phyloP scores from a whole-genome alignment of 2,888 invertebrate species.

The Bugula neritina region DNA sequence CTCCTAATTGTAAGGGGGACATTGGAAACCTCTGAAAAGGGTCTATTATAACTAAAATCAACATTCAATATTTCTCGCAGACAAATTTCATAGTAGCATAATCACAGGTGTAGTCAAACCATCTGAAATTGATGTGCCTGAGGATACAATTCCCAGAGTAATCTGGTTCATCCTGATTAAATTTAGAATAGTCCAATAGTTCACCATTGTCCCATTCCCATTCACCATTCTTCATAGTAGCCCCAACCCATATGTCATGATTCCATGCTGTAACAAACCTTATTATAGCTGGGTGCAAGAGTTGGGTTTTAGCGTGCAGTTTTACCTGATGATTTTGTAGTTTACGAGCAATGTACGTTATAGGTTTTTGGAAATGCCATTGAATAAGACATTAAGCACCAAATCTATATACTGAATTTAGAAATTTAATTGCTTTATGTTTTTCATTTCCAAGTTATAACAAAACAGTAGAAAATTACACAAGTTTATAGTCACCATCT shows the following conservation, averaged over 20 bases:
- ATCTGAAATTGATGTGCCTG: neutral
- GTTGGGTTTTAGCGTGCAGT: neutral
- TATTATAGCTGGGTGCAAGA: neutral
- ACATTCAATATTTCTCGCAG: too few species aligned
- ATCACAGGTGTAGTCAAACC: neutral
- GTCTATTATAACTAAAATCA: neutral
- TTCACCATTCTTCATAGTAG: neutral
- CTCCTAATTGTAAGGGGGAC: too few species aligned
- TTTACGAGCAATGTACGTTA: too few species aligned
- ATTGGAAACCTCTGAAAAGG: too few species aligned
- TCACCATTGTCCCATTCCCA: neutral
- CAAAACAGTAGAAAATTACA: too few species aligned
- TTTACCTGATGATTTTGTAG: neutral
- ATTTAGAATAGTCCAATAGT: neutral
- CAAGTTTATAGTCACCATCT: too few species aligned
- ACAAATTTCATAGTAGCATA: too few species aligned
- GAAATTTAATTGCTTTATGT: too few species aligned
- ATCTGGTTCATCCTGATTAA: neutral
- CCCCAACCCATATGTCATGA: neutral
- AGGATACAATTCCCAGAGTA: neutral
- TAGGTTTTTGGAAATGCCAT: neutral
- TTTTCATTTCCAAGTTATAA: too few species aligned
- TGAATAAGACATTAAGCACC: neutral
- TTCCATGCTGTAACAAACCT: neutral
- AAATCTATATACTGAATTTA: too few species aligned